Base-by-base conservation (phyloP, 2,888 invertebrate species). In the Seira ritae region DNA sequence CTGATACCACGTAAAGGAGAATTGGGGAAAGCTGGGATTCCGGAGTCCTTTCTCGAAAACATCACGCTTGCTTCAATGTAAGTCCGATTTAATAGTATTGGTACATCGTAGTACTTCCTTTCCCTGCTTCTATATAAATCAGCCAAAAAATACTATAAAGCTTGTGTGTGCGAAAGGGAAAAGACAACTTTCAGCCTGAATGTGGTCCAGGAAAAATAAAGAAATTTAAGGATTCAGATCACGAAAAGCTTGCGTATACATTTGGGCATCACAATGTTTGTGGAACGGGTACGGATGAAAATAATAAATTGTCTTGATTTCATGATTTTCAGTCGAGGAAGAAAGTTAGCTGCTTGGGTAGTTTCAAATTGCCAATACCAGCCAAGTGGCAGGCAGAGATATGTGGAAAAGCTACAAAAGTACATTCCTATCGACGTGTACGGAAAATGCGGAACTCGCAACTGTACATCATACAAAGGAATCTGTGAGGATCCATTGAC, bases 341-440 rank as follows among this genome's bases (percentile, higher is more conserved):
- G 80, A 70, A 89, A 88, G 71, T 80, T 88, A 69, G 88, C 87
- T 1, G 89, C 89, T 8, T 89, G 89, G 89, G 88, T 88, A 62
- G 89, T 89, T 20, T 88, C 89, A 20, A 89, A 89, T 80, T 90
- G 90, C 79, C 42, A 74, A 6, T 80, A 79, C 1, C 76, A 87
- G 19, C 66, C 82, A 0, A 81, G 86, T 42, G 84, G 85, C 22
- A 80, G 89, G 10, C 87, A 88, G 74, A 60, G 79, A 10, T 86
- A 86, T 62, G 88, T 89, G 0, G 46, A 84, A 6, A 80, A 86
- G 50, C 80, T 89, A 1, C 79, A 85, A 70, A 80, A 85, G 12
- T 85, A 85, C 73, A 86, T 89, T 24, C 67, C 72, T 15, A 80
- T 89, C 2, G 88, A 89, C 78, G 84, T 86, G 8, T 89, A 87